Base-by-base conservation (phyloP, 2,797 vertebrate species). In the Potorous gilbertii region DNA sequence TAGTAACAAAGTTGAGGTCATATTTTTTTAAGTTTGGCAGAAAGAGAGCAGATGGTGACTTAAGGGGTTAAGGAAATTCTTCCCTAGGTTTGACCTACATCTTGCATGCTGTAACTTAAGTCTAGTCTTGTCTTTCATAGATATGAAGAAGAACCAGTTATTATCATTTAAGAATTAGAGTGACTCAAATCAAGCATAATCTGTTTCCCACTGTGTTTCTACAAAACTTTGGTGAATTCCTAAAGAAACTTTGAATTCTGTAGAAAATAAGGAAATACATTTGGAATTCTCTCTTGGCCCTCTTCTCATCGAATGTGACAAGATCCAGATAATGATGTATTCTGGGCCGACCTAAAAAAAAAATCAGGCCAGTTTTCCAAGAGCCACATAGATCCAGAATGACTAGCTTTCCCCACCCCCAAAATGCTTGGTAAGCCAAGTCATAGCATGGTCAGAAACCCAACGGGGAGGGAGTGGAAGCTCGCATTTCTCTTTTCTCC, bases 401-500 rank as follows among this genome's bases (percentile, higher is more conserved):
- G 74, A 81, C 74, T 81, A 46, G 74, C 74, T 24, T 81, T 81
- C 40, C 40, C n/a, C 40, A 81, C 74, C 74, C 21, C 74, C 74
- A 81, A 81, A 81, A 81, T 81, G 40, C 34, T 21, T 54, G 29
- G 14, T 46, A 10, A 90, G 55, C 3, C 0, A 54, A 56, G 40
- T 31, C 4, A 16, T 54, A 18, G 92, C 34, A 24, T 34, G 0
- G 3, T 56, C 59, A 46, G 46, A 55, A n/a, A 31, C 13, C 0
- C 1, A 4, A 81, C 40, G 40, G 59, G 59, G 89, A 59, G 93
- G 87, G 90, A 29, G 54, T 62, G 74, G 74, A 1, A 2, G 10
- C 40, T 93, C 46, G 74, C 90, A 91, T 92, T 96, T 96, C 94
- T 94, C 55, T 56, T 95, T 97, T 56, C 93, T 27, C 0, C 13